A percentile compares a stretch with the other conserved stretches of the same genome.
Evolutionary conservation across 2,797 vertebrate species (phyloP).

Genomic region (Potorous gilbertii): DNA sequence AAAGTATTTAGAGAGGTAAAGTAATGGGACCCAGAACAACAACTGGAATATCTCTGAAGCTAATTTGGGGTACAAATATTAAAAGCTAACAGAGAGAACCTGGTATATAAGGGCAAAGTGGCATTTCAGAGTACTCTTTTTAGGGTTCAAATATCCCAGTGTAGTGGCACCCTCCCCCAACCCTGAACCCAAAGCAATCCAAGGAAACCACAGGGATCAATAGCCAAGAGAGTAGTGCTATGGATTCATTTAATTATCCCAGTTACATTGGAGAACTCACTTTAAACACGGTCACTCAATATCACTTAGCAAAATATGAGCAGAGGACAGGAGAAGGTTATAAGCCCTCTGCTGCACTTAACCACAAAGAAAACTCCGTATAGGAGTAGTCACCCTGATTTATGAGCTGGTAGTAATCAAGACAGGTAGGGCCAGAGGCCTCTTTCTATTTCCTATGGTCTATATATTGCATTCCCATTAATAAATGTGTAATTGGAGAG

Average conservation of each 20-base stretch:
- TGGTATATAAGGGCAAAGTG: not conserved
- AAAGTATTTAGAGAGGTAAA: not conserved
- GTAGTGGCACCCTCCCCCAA: not conserved
- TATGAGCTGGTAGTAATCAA: not conserved
- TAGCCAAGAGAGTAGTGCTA: slow-evolving; percentile 64
- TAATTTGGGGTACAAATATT: not conserved
- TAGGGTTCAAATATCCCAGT: slow-evolving; percentile 29
- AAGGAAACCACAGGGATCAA: slow-evolving; percentile 52
- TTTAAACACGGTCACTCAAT: slow-evolving; percentile 73
- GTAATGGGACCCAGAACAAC: not conserved
- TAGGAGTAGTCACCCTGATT: not conserved
- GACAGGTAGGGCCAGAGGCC: not conserved
- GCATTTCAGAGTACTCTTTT: not conserved
- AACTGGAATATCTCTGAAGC: not conserved
- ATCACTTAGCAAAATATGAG: slow-evolving; percentile 38
- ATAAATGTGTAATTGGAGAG: not conserved
- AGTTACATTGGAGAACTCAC: slow-evolving; percentile 57
- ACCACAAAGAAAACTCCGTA: slow-evolving; percentile 58
- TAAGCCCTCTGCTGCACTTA: slow-evolving; percentile 9
- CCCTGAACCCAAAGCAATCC: slow-evolving; percentile 12
- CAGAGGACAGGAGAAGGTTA: slow-evolving; percentile 73
- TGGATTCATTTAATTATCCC: slow-evolving; percentile 69
- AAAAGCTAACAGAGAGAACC: not conserved
- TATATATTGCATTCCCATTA: not conserved
- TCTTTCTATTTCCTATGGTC: not conserved